A percentile compares a stretch with the other conserved stretches of the same genome.
Evolutionary conservation across 2,113 vertebrate species (phyloP).

Genomic region (Chiloscyllium plagiosum): DNA sequence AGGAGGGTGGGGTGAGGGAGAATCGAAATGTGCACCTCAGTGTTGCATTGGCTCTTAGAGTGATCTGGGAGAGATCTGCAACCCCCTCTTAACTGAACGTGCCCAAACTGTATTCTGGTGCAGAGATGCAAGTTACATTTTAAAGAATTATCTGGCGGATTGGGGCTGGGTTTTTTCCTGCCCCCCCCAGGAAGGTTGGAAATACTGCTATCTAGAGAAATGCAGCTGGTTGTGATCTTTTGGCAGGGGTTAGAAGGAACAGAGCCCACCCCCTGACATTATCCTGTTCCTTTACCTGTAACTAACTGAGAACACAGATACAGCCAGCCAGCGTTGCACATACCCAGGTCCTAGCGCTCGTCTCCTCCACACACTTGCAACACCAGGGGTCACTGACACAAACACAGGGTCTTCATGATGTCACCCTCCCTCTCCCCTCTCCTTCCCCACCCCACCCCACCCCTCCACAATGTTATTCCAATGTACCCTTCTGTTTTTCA

Average conservation of each 20-base stretch:
- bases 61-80: background rate
- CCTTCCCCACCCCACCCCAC: too few relatives aligned
- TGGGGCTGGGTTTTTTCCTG: background rate
- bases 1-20: background rate
- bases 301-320: background rate
- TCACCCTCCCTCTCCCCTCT: too few relatives aligned
- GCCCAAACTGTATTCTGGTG: background rate
- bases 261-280: background rate
- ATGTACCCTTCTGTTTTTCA: background rate
- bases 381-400: too few relatives aligned
- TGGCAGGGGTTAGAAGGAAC: background rate
- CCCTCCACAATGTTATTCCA: too few relatives aligned
- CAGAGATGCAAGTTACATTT: background rate
- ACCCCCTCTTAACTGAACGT: background rate
- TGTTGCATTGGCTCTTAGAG: background rate
- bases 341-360: background rate
- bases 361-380: too few relatives aligned
- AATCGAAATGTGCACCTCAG: background rate
- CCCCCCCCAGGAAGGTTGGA: background rate
- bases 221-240: background rate
- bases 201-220: background rate
- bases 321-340: background rate
- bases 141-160: background rate
- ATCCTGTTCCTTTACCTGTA: background rate
- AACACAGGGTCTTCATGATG: too few relatives aligned